Evolutionary conservation across 2,113 vertebrate genomes (phyloP), one percentile per base, ranked within the genome.

Genomic region (Harpagus bidentatus): DNA sequence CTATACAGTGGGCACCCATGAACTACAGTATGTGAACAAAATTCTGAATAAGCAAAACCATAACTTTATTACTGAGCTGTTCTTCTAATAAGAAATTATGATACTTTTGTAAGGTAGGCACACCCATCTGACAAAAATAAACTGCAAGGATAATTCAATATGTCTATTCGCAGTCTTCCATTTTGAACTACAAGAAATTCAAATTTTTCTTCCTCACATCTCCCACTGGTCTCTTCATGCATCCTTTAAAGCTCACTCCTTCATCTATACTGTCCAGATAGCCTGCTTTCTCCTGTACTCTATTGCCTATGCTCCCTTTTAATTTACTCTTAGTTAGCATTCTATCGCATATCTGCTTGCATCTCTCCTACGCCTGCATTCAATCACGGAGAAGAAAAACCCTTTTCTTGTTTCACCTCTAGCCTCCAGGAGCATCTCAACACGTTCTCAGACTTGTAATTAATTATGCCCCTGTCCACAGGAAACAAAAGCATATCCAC

Each of bases 381-480:
- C 8, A 40, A 3, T 14, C 12, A 77, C 0, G 10, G 29, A 10
- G 10, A 52, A 58, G 12, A 69, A 67, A 70, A 34, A 5, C 7
- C 10, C 34, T 86, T 72, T 38, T 48, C 50, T 61, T 42, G 16
- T 66, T 88, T 86, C 36, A 86, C 28, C 58, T 71, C 55, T 13
- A 53, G 62, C 23, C n/a, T 73, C 67, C 63, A 71, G 63, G 2
- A 90, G 22, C 67, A 67, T 29, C 58, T 45, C 31, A 77, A 77
- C 16, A 53, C 0, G 0, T 69, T 77, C 28, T 87, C 40, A n/a
- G 42, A 73, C 29, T 58, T 38, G 21, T 5, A 17, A 91, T 19
- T 52, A 92, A 88, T 85, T 73, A 62, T 1, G 4, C 19, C 13
- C 20, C 13, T 22, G 4, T 34, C 47, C 67, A 65, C 11, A 36